Evolutionary conservation across 2,888 invertebrate species (phyloP), one percentile per base, ranked within the genome.

Genomic region (Furcula furcula): DNA sequence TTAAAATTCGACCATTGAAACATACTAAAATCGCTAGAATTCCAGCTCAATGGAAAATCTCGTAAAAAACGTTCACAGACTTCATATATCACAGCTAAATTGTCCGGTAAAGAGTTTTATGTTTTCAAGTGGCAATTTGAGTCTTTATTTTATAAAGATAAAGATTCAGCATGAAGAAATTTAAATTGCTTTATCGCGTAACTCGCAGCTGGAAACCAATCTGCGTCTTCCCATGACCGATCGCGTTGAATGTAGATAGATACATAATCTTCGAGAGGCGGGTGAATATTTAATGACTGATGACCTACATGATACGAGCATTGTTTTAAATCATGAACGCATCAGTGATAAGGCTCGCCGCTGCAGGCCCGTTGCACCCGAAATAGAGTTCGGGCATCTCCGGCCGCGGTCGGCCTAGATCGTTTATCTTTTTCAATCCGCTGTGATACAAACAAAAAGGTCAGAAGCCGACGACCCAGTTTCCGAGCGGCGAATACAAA

Each of bases 391-490:
- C 74, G 74, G 55, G 43, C 40, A 37, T 63, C 63, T 68, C 62
- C 76, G 75, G 31, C 42, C 9, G 36, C 49, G 46, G 49, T 79
- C 78, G 79, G 64, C 50, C 60, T 61, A 67, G 65, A 65, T 75
- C 80, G 76, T 56, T 56, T 50, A 64, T 66, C 68, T 80, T 76
- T 76, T 78, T 76, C 67, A 69, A 75, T 75, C 64, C 67, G 52
- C 63, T 66, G 66, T 67, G 66, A 71, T 62, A 77, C 79, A 80
- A 83, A 81, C 81, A 83, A 76, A 85, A 86, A 84, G 86, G 85
- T 85, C 80, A 84, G 73, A 82, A 74, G 85, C 76, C 84, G 82
- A 69, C 72, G 83, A 80, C 85, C 86, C 66, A 87, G 78, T 85
- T 85, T 79, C 73, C 62, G 64, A 75, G 63, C 69, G 44, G 60